Evolutionary conservation across 2,797 vertebrate species (phyloP).

Genomic region (Sebastes vulpes): DNA sequence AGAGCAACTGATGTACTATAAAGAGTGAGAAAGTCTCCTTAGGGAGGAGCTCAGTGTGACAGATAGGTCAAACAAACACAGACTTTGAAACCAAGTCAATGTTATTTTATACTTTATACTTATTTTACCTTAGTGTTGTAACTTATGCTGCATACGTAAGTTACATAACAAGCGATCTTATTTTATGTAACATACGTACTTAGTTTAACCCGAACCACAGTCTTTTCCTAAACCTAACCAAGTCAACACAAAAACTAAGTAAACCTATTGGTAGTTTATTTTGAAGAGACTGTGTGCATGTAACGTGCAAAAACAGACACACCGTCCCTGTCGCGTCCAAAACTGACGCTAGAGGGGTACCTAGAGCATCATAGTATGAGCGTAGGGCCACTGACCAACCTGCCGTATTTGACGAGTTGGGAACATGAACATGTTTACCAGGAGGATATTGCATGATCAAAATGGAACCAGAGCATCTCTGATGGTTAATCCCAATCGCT

Average conservation of each 20-base stretch:
- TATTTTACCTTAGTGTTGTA: neutral
- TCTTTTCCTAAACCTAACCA: neutral
- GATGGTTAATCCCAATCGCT: fast-evolving
- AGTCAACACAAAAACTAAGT: neutral
- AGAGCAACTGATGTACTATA: neutral
- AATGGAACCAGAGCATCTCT: too few species aligned
- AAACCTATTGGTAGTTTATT: neutral
- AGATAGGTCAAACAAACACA: neutral
- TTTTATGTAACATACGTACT: neutral
- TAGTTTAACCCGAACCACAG: neutral
- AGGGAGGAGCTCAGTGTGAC: fast-evolving
- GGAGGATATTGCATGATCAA: too few species aligned
- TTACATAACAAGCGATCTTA: neutral
- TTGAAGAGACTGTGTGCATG: neutral
- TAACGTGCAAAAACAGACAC: neutral
- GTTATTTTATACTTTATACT: neutral
- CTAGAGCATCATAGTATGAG: too few species aligned
- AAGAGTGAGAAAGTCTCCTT: neutral
- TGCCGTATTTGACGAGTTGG: too few species aligned
- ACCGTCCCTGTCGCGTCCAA: too few species aligned
- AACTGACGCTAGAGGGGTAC: too few species aligned
- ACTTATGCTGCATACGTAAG: neutral
- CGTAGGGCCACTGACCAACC: fast-evolving
- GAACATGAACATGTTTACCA: too few species aligned
- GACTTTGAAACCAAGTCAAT: neutral